Evolutionary conservation across 2,888 invertebrate species (phyloP).

Genomic region (Drosophila borealis): DNA sequence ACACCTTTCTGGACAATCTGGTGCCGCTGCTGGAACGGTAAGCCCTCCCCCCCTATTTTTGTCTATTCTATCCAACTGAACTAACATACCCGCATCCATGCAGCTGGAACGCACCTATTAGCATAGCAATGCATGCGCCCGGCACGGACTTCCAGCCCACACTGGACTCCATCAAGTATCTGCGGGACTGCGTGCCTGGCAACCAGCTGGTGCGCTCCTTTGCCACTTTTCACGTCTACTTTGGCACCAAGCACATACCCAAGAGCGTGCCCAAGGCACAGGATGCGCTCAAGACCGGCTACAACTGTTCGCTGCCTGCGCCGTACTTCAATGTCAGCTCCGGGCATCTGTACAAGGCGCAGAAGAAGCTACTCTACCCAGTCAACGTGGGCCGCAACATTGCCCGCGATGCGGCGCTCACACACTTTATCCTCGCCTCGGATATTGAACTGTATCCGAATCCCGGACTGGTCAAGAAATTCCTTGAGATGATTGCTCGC

Average conservation of each 20-base stretch:
- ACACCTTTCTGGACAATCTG: constrained; percentile 95
- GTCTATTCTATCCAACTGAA: background rate
- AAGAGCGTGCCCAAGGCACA: constrained; percentile 89
- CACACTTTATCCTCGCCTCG: constrained; percentile 93
- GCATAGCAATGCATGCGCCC: constrained; percentile 94
- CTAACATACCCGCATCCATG: constrained; percentile 8
- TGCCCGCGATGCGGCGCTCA: constrained; percentile 93
- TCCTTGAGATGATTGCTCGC: constrained; percentile 93
- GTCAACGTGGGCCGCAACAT: constrained; percentile 96
- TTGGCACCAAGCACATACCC: constrained; percentile 94
- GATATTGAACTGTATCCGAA: constrained; percentile 97
- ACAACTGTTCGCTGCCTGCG: constrained; percentile 90
- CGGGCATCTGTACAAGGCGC: constrained; percentile 90
- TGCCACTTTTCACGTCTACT: constrained; percentile 95
- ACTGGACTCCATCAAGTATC: constrained; percentile 91
- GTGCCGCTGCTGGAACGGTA: constrained; percentile 91
- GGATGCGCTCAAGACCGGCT: constrained; percentile 87
- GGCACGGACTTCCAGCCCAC: constrained; percentile 92
- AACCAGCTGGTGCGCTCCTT: constrained; percentile 89
- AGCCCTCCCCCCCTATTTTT: constrained; percentile 25
- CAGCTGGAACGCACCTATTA: constrained; percentile 94
- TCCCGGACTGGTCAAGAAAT: constrained; percentile 91
- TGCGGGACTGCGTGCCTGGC: constrained; percentile 90
- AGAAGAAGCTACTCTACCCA: constrained; percentile 93
- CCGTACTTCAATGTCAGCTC: constrained; percentile 89